Evolutionary conservation across 2,113 vertebrate species (phyloP).

Genomic region (Equus przewalskii): DNA sequence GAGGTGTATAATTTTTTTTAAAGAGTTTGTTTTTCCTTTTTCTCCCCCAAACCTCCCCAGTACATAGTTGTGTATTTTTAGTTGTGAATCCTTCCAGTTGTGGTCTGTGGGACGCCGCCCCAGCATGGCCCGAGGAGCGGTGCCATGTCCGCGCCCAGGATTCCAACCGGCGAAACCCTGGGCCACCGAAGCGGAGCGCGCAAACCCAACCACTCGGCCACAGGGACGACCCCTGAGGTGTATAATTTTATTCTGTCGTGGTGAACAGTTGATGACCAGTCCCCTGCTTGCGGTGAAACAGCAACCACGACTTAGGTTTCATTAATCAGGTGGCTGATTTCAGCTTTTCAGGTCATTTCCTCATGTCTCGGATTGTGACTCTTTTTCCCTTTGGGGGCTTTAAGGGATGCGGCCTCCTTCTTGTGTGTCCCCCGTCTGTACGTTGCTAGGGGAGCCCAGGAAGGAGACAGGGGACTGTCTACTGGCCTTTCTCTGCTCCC

Average conservation of each 20-base stretch:
- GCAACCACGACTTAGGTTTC: not conserved
- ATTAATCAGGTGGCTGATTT: not conserved
- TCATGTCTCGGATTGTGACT: not conserved
- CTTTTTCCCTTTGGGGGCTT: rapidly evolving
- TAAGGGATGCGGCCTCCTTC: not conserved
- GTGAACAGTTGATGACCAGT: not conserved
- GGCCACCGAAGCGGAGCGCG: too few species aligned
- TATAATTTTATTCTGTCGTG: not conserved
- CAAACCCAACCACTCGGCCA: too few species aligned
- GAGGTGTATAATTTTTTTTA: too few species aligned
- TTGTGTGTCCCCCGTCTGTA: not conserved
- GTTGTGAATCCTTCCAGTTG: too few species aligned
- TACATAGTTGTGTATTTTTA: too few species aligned
- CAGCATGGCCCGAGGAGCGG: too few species aligned
- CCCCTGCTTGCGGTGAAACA: not conserved
- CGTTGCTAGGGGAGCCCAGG: not conserved
- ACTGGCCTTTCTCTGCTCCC: not conserved
- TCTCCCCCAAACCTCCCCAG: too few species aligned
- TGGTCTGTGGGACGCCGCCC: too few species aligned
- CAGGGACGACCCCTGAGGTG: too few species aligned
- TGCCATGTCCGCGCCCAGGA: too few species aligned
- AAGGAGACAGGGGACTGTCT: not conserved
- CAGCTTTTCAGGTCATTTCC: not conserved
- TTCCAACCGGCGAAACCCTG: too few species aligned
- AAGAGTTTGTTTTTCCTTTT: too few species aligned